Evolutionary conservation across 2,888 invertebrate species (phyloP).

Genomic region (Drosophila koepferae): DNA sequence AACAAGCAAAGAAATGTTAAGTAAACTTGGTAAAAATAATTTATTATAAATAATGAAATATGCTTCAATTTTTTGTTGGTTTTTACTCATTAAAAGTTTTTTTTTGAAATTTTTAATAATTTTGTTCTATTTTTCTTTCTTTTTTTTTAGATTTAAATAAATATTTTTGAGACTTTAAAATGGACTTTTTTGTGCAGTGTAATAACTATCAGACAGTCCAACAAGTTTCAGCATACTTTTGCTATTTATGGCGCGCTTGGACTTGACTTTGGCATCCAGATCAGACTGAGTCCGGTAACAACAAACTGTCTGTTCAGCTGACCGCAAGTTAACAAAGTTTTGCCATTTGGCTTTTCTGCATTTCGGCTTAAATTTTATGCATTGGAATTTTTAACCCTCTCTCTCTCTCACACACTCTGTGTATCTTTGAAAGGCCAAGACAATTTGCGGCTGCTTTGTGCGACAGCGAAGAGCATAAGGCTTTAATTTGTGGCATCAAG

Average conservation of each 20-base stretch:
- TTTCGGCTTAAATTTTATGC: slow-evolving; percentile 53
- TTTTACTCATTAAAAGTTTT: no score
- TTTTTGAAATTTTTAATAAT: no score
- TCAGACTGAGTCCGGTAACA: slow-evolving; percentile 23
- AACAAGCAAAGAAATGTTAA: no score
- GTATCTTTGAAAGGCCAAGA: slow-evolving; percentile 39
- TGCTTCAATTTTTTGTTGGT: no score
- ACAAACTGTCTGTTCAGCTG: slow-evolving; percentile 53
- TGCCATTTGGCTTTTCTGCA: slow-evolving; percentile 56
- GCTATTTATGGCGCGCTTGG: slow-evolving; percentile 57
- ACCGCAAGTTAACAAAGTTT: slow-evolving; percentile 62
- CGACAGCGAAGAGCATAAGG: slow-evolving; percentile 27
- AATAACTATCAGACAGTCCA: slow-evolving; percentile 67
- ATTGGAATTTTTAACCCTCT: slow-evolving; percentile 29
- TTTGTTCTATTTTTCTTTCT: no score
- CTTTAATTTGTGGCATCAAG: slow-evolving; percentile 36
- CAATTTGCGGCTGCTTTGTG: slow-evolving; percentile 58
- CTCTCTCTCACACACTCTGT: neutral
- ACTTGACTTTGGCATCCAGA: slow-evolving; percentile 47
- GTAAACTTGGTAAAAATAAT: no score
- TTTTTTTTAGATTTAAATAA: no score
- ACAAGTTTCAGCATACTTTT: slow-evolving; percentile 60
- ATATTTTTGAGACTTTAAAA: neutral
- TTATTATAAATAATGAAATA: no score
- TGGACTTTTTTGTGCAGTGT: slow-evolving; percentile 34